Base-by-base conservation (phyloP, 2,113 vertebrate species). In the Ammospiza nelsoni region DNA sequence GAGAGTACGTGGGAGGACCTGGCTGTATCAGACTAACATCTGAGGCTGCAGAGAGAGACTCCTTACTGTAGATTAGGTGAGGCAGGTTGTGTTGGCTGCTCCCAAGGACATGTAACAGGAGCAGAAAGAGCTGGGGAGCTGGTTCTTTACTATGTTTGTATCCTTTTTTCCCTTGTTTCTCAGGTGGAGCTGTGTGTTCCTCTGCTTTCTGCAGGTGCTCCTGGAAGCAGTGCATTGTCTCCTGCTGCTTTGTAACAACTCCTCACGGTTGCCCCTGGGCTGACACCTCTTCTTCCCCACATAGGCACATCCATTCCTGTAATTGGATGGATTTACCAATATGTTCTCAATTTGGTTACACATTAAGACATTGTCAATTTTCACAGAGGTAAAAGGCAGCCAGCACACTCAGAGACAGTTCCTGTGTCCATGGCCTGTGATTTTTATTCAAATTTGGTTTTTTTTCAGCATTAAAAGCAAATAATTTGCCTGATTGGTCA, bases 101-200 rank as follows among this genome's bases (percentile, higher is more conserved):
- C 54, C 37, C 2, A 2, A 57, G 66, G 21, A 52, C 0, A 0
- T 69, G 49, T 66, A 35, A 83, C 24, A 14, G 46, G 31, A 77
- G 28, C 0, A 0, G 58, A 43, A 37, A 67, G 62, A 73, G 20
- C 14, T 69, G 25, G 62, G 18, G 58, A 87, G 74, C 23, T 82
- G 15, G 3, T 54, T 65, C n/a, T 73, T 35, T 39, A 37, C 43
- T 41, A 4, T 31, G 51, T 41, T 75, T 91, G 82, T 46, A 19
- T 65, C 49, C 20, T 54, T 72, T 78, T 16, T 1, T 0, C 11
- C 16, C 9, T 19, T 31, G 37, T 37, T 37, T 37, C 25, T 65
- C 61, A 21, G 31, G 14, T 2, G 2, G 59, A 86, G 67, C 87
- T 87, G 41, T 9, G 29, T 73, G 23, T 9, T 33, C 74, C 24